Conservation (phyloP, 2,888 invertebrate genomes). For the Eupeodes latifasciatus region DNA sequence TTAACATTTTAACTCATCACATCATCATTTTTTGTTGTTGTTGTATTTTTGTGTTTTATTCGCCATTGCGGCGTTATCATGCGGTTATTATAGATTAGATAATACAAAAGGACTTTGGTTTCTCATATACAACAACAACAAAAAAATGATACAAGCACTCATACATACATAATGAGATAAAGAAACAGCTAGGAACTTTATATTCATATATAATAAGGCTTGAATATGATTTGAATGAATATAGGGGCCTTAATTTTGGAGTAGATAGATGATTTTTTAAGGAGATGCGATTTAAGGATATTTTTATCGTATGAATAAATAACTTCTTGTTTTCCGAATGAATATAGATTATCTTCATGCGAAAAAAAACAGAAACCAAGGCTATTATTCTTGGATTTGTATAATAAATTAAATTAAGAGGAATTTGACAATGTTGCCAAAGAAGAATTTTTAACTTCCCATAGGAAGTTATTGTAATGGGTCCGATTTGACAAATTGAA, state of each 20-base stretch:
- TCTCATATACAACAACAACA: too few species aligned
- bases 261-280: neutral
- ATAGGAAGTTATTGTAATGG: too few species aligned
- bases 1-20: constrained; percentile 67
- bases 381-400: too few species aligned
- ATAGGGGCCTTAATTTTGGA: constrained; percentile 1
- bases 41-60: neutral
- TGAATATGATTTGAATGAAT: constrained; percentile 8
- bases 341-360: too few species aligned
- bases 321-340: neutral
- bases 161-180: constrained; percentile 5
- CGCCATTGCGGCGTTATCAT: constrained; percentile 20
- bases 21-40: constrained; percentile 9
- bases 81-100: constrained; percentile 4
- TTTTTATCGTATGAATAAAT: neutral
- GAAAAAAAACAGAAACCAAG: too few species aligned
- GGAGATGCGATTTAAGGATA: neutral
- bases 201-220: constrained; percentile 13
- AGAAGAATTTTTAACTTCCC: too few species aligned
- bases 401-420: too few species aligned
- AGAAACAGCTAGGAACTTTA: constrained; percentile 9
- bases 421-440: too few species aligned
- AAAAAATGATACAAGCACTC: too few species aligned
- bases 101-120: neutral
- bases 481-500: too few species aligned